Evolutionary conservation across 2,888 invertebrate species (phyloP), one percentile per base, ranked within the genome.

Genomic region (Acleris holmiana): DNA sequence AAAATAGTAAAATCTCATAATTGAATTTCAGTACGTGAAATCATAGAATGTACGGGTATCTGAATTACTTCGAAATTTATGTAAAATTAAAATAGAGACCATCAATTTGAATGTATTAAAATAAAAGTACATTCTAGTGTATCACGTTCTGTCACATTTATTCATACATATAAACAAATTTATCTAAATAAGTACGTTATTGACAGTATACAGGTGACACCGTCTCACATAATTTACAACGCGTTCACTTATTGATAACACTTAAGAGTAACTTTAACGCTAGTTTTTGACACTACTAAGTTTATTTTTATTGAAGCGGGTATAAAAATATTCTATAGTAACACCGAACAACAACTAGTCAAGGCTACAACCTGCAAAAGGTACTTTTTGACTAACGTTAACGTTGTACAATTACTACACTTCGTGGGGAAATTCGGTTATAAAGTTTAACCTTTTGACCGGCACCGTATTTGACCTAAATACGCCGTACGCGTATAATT

Each of bases 241-340:
- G 41, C 47, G 41, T 59, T 61, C 18, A 53, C 50, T 35, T n/a
- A 63, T 55, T 18, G 50, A 61, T 68, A 68, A 69, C 67, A 69
- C 68, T 69, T 68, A 68, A 49, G 21, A 47, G 18, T 61, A 53
- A 62, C 25, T 57, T 61, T 49, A 29, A 53, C 50, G n/a, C 67
- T 71, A 69, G n/a, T 48, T 59, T 70, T 72, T 72, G 71, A 72
- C 71, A 72, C 71, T 67, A 70, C 71, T 49, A 64, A 57, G 63
- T 58, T 63, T 63, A 68, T 59, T 29, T 35, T 58, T 49, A 61
- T 57, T 67, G 77, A 84, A 84, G 84, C 85, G 76, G 85, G 86
- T 86, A 86, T 81, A 86, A 87, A 77, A 86, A 85, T 85, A 86
- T 75, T 81, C 80, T 86, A 82, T 82, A 40, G 70, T 70, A 72